Percentiles rank a stretch among this genome's conserved stretches.
phyloP scores from a whole-genome alignment of 2,888 invertebrate genomes.

The Biston betularia region DNA sequence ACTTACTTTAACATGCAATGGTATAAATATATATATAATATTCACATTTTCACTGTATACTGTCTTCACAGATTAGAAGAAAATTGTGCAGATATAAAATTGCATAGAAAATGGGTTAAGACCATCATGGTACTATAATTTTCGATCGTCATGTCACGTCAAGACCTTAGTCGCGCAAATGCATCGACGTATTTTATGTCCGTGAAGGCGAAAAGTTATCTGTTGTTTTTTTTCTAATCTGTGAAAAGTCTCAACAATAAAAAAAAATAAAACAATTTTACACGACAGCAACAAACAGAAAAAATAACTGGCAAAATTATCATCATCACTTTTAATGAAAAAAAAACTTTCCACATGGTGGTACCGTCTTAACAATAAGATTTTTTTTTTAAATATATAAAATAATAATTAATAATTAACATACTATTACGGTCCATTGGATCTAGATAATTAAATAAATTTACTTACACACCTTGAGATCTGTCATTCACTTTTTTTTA shows the following conservation, averaged over 20 bases:
- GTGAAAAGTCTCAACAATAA: background rate
- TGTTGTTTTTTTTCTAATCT: too few species aligned
- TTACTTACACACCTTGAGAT: constrained; percentile 79
- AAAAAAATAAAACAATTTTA: constrained; percentile 30
- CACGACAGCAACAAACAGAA: constrained; percentile 42
- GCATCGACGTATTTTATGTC: too few species aligned
- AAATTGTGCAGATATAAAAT: too few species aligned
- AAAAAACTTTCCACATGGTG: constrained; percentile 41
- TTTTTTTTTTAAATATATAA: constrained; percentile 41
- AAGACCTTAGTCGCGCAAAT: too few species aligned
- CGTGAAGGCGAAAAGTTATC: too few species aligned
- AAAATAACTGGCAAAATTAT: constrained; percentile 57
- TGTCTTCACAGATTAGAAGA: too few species aligned
- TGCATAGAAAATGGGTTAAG: too few species aligned
- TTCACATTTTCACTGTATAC: too few species aligned
- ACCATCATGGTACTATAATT: too few species aligned
- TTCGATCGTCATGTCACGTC: too few species aligned
- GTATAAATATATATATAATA: background rate
- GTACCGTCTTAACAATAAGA: constrained; percentile 50
- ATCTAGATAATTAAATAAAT: constrained; percentile 72
- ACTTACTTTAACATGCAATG: background rate
- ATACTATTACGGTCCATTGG: constrained; percentile 62
- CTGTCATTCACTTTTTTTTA: constrained; percentile 82
- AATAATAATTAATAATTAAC: constrained; percentile 50
- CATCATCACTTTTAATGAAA: constrained; percentile 41